Conservation (phyloP, 2,113 vertebrate species). For the Aspiorhynchus laticeps region DNA sequence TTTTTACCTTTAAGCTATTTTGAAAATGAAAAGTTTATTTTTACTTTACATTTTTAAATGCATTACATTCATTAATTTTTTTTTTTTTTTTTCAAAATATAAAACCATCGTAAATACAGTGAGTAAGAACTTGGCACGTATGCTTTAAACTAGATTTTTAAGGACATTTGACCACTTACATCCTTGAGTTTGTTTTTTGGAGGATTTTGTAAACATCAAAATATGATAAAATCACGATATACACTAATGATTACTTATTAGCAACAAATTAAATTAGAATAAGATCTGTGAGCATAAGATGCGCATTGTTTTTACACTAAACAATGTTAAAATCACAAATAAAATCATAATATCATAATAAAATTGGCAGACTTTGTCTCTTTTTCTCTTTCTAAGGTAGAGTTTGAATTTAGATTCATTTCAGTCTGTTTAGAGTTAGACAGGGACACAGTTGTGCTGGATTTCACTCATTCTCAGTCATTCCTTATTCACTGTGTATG, state of each 20-base stretch:
- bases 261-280: background rate
- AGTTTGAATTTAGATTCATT: conserved; percentile 8
- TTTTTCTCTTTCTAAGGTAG: background rate
- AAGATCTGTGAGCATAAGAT: background rate
- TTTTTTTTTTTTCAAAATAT: too few relatives aligned
- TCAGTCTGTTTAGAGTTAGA: conserved; percentile 10
- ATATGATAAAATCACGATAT: background rate
- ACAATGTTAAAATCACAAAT: too few relatives aligned
- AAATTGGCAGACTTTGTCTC: background rate
- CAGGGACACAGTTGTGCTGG: conserved; percentile 11
- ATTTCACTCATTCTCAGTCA: conserved; percentile 45
- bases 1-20: background rate
- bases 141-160: background rate
- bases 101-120: background rate
- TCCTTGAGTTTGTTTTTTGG: background rate
- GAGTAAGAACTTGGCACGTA: background rate
- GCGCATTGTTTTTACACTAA: too few relatives aligned
- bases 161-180: background rate
- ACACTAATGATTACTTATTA: background rate
- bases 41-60: background rate
- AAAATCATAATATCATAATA: too few relatives aligned
- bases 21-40: too few relatives aligned
- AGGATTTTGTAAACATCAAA: background rate
- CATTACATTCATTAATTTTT: too few relatives aligned
- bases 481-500: conserved; percentile 50